Conservation (phyloP, 1,140 invertebrate species). For the Bombus waltoni region DNA sequence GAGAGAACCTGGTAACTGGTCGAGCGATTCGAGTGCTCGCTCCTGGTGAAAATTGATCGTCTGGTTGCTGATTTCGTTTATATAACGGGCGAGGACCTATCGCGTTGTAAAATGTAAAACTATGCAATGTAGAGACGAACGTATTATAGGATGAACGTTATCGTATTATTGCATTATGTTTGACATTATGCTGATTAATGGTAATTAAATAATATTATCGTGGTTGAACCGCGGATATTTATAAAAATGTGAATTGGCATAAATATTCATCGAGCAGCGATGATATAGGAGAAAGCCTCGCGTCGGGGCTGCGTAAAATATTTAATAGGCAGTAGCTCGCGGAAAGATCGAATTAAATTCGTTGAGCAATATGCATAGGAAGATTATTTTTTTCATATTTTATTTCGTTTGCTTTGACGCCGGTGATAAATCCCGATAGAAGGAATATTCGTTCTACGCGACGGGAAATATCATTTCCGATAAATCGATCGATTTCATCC, state of each 20-base stretch:
- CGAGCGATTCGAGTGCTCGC: no score
- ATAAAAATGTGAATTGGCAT: neutral
- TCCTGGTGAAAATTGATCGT: neutral
- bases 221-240: neutral
- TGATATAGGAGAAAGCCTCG: no score
- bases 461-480: neutral
- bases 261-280: neutral
- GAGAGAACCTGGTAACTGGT: neutral
- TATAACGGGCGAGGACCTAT: neutral
- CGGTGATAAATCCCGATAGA: constrained; percentile 9
- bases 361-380: neutral
- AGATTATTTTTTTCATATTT: neutral
- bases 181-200: no score
- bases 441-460: neutral
- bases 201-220: no score
- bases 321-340: neutral
- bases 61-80: neutral
- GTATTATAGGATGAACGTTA: neutral
- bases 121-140: neutral
- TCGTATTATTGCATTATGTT: no score
- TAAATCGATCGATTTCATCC: neutral
- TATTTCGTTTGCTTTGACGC: neutral
- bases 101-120: neutral
- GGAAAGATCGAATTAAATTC: neutral
- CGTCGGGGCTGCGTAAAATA: neutral